These are phyloP conservation scores for Strigamia maritima DNA, from an alignment of 2,888 invertebrate genomes.

Conservation along the genomic window DNA sequence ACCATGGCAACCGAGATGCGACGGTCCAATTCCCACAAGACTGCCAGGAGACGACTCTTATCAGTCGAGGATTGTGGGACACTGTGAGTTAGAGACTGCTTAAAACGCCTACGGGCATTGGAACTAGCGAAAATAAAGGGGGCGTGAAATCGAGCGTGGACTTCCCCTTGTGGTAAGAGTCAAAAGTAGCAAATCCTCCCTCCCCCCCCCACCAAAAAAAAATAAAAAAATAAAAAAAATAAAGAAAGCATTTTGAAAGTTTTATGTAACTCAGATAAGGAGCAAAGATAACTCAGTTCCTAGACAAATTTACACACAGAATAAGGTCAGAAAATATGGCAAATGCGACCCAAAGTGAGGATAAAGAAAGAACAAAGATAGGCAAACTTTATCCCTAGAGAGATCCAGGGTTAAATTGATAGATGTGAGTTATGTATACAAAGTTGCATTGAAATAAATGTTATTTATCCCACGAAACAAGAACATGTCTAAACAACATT, in stretches of 20 bases:
- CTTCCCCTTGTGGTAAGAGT: neutral
- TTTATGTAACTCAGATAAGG: neutral
- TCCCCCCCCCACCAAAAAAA: no score
- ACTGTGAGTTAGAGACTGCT: neutral
- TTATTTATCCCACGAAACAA: no score
- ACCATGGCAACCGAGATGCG: neutral
- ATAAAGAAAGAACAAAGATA: neutral
- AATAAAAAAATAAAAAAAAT: neutral
- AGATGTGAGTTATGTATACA: neutral
- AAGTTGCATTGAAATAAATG: no score
- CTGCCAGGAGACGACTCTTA: neutral
- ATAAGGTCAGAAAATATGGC: neutral
- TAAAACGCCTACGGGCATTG: neutral
- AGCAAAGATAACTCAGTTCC: neutral
- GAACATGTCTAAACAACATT: no score
- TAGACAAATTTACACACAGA: neutral
- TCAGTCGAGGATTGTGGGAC: neutral
- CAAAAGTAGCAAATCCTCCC: neutral
- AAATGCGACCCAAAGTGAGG: neutral
- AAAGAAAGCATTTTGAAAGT: neutral
- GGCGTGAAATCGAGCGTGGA: neutral
- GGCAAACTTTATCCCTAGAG: neutral
- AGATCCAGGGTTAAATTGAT: neutral
- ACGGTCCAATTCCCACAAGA: neutral
- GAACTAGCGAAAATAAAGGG: neutral